Percentiles rank a stretch among this genome's conserved stretches.
phyloP scores from a whole-genome alignment of 64 coral and sea anemone genomes.

The Dendrophyllia cribrosa region DNA sequence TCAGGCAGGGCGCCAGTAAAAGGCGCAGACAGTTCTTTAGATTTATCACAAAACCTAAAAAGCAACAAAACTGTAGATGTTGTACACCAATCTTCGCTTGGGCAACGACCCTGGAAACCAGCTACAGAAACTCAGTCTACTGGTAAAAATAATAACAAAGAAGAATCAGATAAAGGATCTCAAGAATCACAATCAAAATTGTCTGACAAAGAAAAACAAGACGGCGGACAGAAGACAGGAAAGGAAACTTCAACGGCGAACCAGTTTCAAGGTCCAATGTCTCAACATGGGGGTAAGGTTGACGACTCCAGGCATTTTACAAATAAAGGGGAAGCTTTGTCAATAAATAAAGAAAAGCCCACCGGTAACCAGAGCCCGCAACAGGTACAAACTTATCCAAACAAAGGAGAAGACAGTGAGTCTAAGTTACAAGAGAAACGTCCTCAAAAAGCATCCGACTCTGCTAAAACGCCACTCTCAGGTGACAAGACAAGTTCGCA shows the following conservation, averaged over 20 bases:
- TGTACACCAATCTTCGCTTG: too few species aligned
- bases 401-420: background rate
- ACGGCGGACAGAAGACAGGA: background rate
- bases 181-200: background rate
- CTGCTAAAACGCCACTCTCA: background rate
- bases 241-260: background rate
- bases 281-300: slow-evolving; percentile 3
- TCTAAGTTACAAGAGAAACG: background rate
- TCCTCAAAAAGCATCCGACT: background rate
- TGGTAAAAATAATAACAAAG: too few species aligned
- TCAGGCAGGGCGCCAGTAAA: background rate
- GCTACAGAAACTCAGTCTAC: too few species aligned
- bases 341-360: background rate
- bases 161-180: too few species aligned
- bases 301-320: background rate
- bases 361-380: background rate
- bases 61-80: too few species aligned
- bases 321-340: background rate
- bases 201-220: slow-evolving; percentile 9
- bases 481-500: background rate
- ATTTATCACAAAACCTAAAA: too few species aligned
- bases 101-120: too few species aligned
- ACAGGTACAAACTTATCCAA: background rate
- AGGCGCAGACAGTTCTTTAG: background rate
- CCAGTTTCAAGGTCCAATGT: background rate